Evolutionary conservation across 2,888 invertebrate genomes (phyloP).

Genomic region (Criorhina ranunculi): DNA sequence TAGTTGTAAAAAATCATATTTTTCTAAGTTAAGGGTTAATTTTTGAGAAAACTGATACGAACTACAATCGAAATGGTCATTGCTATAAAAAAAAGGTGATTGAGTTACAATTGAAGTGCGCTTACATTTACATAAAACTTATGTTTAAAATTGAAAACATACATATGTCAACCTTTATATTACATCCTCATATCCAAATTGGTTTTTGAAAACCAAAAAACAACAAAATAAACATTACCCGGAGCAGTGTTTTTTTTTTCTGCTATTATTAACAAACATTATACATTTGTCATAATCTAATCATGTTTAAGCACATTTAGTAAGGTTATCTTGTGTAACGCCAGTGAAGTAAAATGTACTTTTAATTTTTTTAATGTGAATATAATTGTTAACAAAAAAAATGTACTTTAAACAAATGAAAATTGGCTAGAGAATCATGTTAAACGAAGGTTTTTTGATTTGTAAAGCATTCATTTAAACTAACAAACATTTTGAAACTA

Average conservation of each 20-base stretch:
- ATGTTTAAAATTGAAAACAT: slow-evolving; percentile 9
- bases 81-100: slow-evolving; percentile 3
- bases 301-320: slow-evolving; percentile 44
- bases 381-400: neutral
- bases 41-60: slow-evolving; percentile 65
- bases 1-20: neutral
- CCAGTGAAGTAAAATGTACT: slow-evolving; percentile 63
- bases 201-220: slow-evolving; percentile 11
- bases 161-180: slow-evolving; percentile 25
- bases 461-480: slow-evolving; percentile 26
- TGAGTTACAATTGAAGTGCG: neutral
- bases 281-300: slow-evolving; percentile 45
- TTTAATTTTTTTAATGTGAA: slow-evolving; percentile 35
- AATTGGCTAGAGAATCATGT: neutral
- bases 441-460: neutral
- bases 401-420: neutral
- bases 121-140: slow-evolving; percentile 10
- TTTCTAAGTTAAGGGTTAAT: neutral
- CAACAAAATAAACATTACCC: slow-evolving; percentile 4
- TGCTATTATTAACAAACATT: slow-evolving; percentile 54
- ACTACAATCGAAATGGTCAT: slow-evolving; percentile 37
- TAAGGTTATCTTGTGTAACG: slow-evolving; percentile 39
- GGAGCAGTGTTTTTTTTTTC: slow-evolving; percentile 16
- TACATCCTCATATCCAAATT: slow-evolving; percentile 27
- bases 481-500: neutral